Percentiles rank a stretch among this genome's conserved stretches.
phyloP scores from a whole-genome alignment of 2,797 vertebrate genomes.

The Poecilia gillii region DNA sequence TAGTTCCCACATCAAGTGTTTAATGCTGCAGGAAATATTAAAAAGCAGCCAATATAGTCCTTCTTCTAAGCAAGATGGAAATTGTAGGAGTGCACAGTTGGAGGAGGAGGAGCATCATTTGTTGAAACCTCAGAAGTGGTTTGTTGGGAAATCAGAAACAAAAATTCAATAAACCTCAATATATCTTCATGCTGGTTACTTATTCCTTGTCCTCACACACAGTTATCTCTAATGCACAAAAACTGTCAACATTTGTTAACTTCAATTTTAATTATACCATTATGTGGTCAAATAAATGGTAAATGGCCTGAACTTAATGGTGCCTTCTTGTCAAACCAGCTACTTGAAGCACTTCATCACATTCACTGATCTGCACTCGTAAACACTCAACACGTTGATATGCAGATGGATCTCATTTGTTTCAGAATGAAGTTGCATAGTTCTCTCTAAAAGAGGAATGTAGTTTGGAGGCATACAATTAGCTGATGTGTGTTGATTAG shows the following conservation, averaged over 20 bases:
- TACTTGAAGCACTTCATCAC: not conserved
- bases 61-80: not conserved
- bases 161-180: not conserved
- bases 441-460: slow-evolving; percentile 31
- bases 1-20: not conserved
- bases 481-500: slow-evolving; percentile 55
- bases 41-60: not conserved
- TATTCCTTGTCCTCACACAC: not conserved
- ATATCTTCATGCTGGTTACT: not conserved
- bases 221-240: not conserved
- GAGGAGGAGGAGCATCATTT: not conserved
- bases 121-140: not conserved
- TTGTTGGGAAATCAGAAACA: not conserved
- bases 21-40: not conserved
- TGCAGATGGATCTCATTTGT: slow-evolving; percentile 5
- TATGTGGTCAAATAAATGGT: not conserved
- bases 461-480: slow-evolving; percentile 33
- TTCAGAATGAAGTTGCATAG: slow-evolving; percentile 10
- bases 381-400: not conserved
- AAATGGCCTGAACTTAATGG: not conserved
- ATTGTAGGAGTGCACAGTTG: not conserved
- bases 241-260: not conserved
- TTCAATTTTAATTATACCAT: not conserved
- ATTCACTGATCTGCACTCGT: not conserved
- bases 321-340: not conserved